Base-by-base conservation (phyloP, 2,888 invertebrate genomes). In the Gandaritis pyraliata region DNA sequence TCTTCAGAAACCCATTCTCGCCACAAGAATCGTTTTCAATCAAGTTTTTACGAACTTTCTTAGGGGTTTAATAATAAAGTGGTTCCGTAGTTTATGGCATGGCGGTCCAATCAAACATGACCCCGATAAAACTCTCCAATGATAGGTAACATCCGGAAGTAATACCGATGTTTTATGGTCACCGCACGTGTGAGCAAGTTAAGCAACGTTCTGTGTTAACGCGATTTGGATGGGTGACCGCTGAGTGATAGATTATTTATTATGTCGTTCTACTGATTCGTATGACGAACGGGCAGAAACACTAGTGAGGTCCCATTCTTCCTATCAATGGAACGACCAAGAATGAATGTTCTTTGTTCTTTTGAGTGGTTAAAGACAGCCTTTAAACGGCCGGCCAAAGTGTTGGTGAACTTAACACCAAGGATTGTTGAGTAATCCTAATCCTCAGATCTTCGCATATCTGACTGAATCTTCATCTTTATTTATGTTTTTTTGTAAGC, bases 391-490 rank as follows among this genome's bases (percentile, higher is more conserved):
- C 2, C 23, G 23, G 23, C 4, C 23, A 41, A 8, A 15, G 5
- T 23, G 16, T 36, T 38, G 50, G 23, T 18, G 18, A 18, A 18
- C 30, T 18, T 8, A 33, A 2, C 5, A 33, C n/a, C 6, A 39
- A n/a, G 56, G 41, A 56, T 56, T 43, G 45, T 36, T n/a, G 12
- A 33, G 48, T 56, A 49, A 56, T 56, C 41, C 33, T 57, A 57
- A 57, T 57, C 57, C 36, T 18, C 12, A n/a, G 13, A 49, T 50
- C 49, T 57, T 18, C 41, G 33, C 29, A 23, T 39, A 36, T 36
- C 41, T 49, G 23, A 49, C 16, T 43, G 16, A 18, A 33, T 49
- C 10, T 43, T 57, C 43, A 56, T 56, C 41, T 41, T 38, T 38
- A 53, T 45, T 56, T 33, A 41, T 49, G 56, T 43, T 50, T n/a